Conservation (phyloP, 1,140 invertebrate genomes). For the Bombus impatiens region DNA sequence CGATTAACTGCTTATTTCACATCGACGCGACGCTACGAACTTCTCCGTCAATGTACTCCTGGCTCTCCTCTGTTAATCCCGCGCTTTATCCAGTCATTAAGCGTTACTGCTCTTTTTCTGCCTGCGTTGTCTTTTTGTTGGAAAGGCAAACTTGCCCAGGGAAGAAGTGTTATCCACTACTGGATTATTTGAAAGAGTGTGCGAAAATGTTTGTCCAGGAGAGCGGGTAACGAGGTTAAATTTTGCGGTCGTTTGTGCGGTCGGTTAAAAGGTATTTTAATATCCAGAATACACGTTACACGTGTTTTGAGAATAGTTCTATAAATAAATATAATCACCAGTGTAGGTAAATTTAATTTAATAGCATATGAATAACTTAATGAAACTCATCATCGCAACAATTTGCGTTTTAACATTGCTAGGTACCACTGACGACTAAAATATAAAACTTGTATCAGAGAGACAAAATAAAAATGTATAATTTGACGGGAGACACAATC, state of each 20-base stretch:
- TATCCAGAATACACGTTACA: background rate
- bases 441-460: no score
- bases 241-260: background rate
- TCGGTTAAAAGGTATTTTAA: background rate
- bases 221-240: conserved; percentile 1
- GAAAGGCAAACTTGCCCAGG: conserved; percentile 2
- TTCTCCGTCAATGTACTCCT: background rate
- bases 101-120: background rate
- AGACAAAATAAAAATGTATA: no score
- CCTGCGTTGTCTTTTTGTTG: background rate
- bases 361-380: background rate
- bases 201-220: conserved; percentile 1
- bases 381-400: no score
- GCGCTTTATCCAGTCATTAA: conserved; percentile 29
- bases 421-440: no score
- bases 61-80: conserved; percentile 6
- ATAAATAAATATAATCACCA: background rate
- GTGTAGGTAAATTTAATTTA: background rate
- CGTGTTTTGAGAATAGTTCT: background rate
- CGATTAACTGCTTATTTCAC: conserved; percentile 43
- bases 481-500: no score
- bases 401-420: no score
- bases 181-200: conserved; percentile 20
- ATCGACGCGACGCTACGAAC: background rate
- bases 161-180: conserved; percentile 7